phyloP scores from a whole-genome alignment of 2,797 vertebrate species.

The Betta splendens region DNA sequence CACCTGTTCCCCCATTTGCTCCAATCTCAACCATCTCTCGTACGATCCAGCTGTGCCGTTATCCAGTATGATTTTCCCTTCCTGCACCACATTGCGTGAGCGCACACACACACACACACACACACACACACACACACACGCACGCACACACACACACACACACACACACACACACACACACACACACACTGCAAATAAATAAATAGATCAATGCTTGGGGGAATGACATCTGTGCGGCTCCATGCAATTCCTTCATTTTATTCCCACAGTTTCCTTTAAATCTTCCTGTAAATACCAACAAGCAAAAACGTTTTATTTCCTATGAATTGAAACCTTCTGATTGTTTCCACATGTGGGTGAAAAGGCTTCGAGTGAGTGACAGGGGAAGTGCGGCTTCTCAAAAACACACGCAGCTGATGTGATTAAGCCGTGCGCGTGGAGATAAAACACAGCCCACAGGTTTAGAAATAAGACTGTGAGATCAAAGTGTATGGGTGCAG shows the following conservation, averaged over 20 bases:
- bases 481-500: slow-evolving; percentile 63
- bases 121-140: neutral
- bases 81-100: too few relatives aligned
- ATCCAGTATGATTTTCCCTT: neutral
- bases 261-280: neutral
- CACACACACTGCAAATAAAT: neutral
- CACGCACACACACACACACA: neutral
- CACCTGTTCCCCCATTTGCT: neutral
- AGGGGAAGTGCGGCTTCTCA: neutral
- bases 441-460: slow-evolving; percentile 50
- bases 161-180: slow-evolving; percentile 1
- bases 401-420: slow-evolving; percentile 12
- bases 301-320: neutral
- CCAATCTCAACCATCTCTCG: slow-evolving; percentile 2
- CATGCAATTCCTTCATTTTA: too few relatives aligned
- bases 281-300: neutral
- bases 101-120: neutral
- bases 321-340: neutral
- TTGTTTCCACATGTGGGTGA: neutral
- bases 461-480: slow-evolving; percentile 42
- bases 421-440: slow-evolving; percentile 47
- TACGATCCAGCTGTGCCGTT: neutral
- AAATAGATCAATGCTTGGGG: neutral
- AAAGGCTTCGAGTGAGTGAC: slow-evolving; percentile 10
- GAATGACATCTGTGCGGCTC: neutral